These are phyloP conservation scores for Zelleria hepariella DNA, from an alignment of 2,888 invertebrate species.

Conservation along the genomic window DNA sequence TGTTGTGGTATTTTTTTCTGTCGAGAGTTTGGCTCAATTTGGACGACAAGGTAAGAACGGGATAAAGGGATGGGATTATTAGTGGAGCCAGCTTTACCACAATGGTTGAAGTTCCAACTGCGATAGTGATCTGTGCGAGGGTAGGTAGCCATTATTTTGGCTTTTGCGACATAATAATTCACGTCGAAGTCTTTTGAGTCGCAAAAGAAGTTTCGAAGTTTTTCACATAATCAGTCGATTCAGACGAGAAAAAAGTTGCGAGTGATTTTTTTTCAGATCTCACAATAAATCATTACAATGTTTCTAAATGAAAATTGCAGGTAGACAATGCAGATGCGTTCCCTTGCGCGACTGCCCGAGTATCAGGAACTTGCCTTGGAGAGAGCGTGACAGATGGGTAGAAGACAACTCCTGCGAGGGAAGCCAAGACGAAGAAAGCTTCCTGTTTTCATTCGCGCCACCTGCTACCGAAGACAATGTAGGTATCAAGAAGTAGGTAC, in stretches of 20 bases:
- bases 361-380: constrained; percentile 18
- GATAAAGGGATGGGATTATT: not conserved
- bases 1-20: not conserved
- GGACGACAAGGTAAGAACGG: not conserved
- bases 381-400: constrained; percentile 37
- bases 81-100: too few species aligned
- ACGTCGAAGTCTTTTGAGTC: too few species aligned
- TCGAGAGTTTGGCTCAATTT: not conserved
- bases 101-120: too few species aligned
- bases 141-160: too few species aligned
- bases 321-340: constrained; percentile 33
- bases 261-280: not conserved
- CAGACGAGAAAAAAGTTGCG: not conserved
- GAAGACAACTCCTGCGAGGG: constrained; percentile 29
- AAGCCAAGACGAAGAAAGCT: constrained; percentile 10
- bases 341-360: constrained; percentile 29
- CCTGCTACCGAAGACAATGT: constrained; percentile 37
- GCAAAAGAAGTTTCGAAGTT: too few species aligned
- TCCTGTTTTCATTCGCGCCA: constrained; percentile 25
- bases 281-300: constrained; percentile 7
- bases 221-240: too few species aligned
- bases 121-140: too few species aligned
- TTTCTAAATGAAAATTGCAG: not conserved
- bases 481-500: too few species aligned
- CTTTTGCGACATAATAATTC: too few species aligned